Conservation (phyloP, 2,888 invertebrate species). For the Eucera pruinosa region DNA sequence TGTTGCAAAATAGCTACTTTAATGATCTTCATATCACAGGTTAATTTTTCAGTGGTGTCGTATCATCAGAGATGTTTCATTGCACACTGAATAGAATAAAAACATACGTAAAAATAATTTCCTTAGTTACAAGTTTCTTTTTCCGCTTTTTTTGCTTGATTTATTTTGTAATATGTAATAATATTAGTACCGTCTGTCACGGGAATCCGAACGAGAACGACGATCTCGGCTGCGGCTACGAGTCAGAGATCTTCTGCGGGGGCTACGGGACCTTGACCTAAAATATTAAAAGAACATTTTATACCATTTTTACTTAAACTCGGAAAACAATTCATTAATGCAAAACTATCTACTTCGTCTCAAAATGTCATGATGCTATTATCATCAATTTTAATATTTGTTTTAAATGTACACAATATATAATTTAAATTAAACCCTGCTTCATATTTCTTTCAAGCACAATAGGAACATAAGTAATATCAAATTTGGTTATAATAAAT, state of each 20-base stretch:
- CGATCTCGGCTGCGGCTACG: constrained; percentile 83
- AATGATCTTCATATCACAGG: background rate
- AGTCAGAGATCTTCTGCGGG: constrained; percentile 81
- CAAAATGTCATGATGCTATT: constrained; percentile 13
- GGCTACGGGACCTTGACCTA: constrained; percentile 83
- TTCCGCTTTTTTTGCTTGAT: constrained; percentile 18
- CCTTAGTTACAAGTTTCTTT: constrained; percentile 7
- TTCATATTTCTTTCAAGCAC: background rate
- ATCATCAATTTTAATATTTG: background rate
- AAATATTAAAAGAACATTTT: constrained; percentile 71
- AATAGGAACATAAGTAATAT: background rate
- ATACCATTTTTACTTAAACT: constrained; percentile 46
- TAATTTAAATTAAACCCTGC: background rate
- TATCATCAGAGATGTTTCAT: constrained; percentile 1
- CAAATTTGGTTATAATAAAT: background rate
- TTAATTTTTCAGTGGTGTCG: background rate
- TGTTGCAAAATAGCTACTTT: background rate
- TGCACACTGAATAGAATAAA: constrained; percentile 3
- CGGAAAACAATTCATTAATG: constrained; percentile 41
- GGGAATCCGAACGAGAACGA: constrained; percentile 83
- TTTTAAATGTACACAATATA: background rate
- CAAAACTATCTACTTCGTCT: constrained; percentile 41
- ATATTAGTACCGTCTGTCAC: constrained; percentile 82
- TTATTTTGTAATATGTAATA: constrained; percentile 46
- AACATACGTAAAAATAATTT: background rate